Evolutionary conservation across 1,140 invertebrate species (phyloP).

Genomic region (Drosophila sproati): DNA sequence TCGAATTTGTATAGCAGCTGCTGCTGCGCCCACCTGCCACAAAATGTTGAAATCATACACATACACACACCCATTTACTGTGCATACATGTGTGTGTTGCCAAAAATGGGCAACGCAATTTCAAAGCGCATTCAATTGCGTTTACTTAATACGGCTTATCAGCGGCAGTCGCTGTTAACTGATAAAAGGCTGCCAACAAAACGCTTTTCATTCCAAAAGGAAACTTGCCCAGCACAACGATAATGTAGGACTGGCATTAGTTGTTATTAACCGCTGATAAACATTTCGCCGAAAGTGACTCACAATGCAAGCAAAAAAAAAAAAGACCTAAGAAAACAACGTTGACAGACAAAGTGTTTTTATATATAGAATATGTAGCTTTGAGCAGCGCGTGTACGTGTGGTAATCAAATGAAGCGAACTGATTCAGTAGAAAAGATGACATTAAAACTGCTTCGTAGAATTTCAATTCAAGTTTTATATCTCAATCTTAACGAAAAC

Average conservation of each 20-base stretch:
- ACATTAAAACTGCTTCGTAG: no score
- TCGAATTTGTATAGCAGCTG: constrained; percentile 9
- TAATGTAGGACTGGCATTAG: constrained; percentile 50
- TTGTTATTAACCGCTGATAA: constrained; percentile 58
- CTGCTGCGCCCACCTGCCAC: constrained; percentile 71
- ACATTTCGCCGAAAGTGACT: constrained; percentile 50
- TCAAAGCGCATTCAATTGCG: constrained; percentile 71
- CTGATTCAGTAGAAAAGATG: background rate
- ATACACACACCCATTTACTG: constrained; percentile 26
- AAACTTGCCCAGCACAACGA: constrained; percentile 40
- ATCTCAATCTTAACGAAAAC: no score
- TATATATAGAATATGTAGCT: no score
- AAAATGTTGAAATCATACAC: constrained; percentile 20
- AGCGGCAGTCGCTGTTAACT: constrained; percentile 58
- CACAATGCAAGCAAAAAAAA: constrained; percentile 40
- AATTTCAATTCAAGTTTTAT: no score
- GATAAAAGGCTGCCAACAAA: constrained; percentile 35
- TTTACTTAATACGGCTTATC: constrained; percentile 70
- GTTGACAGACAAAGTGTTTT: constrained; percentile 18
- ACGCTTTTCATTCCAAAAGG: constrained; percentile 39
- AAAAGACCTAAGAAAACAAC: constrained; percentile 8
- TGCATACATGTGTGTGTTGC: constrained; percentile 47
- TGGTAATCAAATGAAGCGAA: constrained; percentile 10
- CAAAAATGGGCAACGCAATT: constrained; percentile 74
- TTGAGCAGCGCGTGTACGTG: constrained; percentile 1